Conservation (phyloP, 2,888 invertebrate genomes). For the Rambutsinella grinnellia region DNA sequence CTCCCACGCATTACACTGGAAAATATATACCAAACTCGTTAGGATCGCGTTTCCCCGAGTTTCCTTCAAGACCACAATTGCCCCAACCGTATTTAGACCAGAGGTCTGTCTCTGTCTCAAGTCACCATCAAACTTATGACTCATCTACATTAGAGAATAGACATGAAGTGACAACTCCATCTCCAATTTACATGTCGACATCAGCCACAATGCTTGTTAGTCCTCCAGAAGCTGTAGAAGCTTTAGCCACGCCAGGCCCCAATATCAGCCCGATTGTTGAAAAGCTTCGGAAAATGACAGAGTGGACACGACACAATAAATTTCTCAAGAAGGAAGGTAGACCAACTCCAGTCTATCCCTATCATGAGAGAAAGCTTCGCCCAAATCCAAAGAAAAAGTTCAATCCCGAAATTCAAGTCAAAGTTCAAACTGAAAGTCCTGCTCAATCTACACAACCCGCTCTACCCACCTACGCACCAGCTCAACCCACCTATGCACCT, state of each 20-base stretch:
- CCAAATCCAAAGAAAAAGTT: too few species aligned
- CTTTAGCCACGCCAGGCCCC: constrained; percentile 20
- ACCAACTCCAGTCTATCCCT: not conserved
- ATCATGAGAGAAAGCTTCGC: not conserved
- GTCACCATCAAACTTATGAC: too few species aligned
- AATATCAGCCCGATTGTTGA: constrained; percentile 30
- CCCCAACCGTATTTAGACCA: not conserved
- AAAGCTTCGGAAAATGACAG: constrained; percentile 28
- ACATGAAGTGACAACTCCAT: constrained; percentile 17
- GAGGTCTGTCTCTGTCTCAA: too few species aligned
- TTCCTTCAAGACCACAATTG: not conserved
- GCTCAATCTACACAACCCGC: too few species aligned
- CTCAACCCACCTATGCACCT: too few species aligned
- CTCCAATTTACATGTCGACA: constrained; percentile 15
- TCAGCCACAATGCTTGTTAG: constrained; percentile 13
- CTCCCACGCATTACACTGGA: constrained; percentile 3
- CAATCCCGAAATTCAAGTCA: not conserved
- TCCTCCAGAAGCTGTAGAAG: constrained; percentile 7
- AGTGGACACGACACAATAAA: constrained; percentile 27
- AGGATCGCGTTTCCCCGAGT: constrained; percentile 5
- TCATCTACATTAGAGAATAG: not conserved
- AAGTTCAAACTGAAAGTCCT: too few species aligned
- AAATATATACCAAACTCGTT: too few species aligned
- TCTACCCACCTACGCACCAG: too few species aligned
- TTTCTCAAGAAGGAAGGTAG: constrained; percentile 14